These are phyloP conservation scores for Cinclus cinclus DNA, from an alignment of 2,113 vertebrate genomes.

Conservation along the genomic window DNA sequence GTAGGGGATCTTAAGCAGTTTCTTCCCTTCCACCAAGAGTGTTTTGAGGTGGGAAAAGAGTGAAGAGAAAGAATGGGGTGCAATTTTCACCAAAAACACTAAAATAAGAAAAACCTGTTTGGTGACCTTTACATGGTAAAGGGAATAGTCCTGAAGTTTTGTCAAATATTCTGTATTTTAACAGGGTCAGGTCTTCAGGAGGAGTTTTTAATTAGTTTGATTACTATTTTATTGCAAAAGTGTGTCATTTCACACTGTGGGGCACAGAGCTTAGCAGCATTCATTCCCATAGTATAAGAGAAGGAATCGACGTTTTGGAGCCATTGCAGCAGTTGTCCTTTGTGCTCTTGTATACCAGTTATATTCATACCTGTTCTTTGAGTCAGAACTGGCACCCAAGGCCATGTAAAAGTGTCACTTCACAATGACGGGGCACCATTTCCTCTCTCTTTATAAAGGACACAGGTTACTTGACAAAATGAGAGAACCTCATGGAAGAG, in stretches of 20 bases:
- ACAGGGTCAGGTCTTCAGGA: not conserved
- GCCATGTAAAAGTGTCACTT: not conserved
- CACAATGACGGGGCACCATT: no score
- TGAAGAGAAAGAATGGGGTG: not conserved
- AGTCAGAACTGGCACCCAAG: not conserved
- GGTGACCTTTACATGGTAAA: not conserved
- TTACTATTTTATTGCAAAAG: not conserved
- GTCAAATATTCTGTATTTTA: not conserved
- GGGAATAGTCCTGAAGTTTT: not conserved
- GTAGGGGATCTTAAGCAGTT: not conserved
- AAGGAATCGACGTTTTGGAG: fast-evolving
- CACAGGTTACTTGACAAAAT: not conserved
- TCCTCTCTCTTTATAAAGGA: not conserved
- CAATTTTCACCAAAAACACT: not conserved
- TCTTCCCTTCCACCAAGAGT: not conserved
- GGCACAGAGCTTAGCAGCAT: not conserved
- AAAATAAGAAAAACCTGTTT: not conserved
- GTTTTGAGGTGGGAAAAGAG: not conserved
- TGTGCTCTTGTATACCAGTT: not conserved
- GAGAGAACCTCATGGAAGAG: not conserved
- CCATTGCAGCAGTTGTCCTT: not conserved
- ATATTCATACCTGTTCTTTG: not conserved
- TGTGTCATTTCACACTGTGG: not conserved
- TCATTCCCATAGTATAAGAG: not conserved
- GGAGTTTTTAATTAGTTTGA: not conserved